Conservation (phyloP, 2,113 vertebrate species). For the Hippopotamus amphibius region DNA sequence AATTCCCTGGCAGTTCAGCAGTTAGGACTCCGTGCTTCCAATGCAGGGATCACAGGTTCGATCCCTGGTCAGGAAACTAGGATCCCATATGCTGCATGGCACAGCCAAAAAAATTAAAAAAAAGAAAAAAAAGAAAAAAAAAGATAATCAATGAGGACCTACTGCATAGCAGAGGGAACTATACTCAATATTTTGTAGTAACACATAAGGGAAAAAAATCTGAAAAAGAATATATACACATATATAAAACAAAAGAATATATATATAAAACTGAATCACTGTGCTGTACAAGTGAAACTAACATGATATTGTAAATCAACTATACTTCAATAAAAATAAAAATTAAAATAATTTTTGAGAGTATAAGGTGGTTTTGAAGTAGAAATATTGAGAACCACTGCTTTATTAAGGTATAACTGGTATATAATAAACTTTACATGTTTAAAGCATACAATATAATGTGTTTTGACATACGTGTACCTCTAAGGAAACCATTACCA, state of each 20-base stretch:
- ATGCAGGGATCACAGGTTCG: not conserved
- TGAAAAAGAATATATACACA: too few species aligned
- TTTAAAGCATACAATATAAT: not conserved
- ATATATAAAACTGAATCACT: not conserved
- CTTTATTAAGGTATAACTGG: not conserved
- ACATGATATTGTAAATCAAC: not conserved
- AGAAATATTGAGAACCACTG: slow-evolving; percentile 15
- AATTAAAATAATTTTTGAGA: not conserved
- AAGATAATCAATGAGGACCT: not conserved
- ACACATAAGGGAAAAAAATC: not conserved
- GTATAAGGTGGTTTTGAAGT: not conserved
- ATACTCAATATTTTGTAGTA: not conserved
- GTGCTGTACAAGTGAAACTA: not conserved
- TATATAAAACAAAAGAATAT: too few species aligned
- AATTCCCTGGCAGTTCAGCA: not conserved
- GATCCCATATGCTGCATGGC: not conserved
- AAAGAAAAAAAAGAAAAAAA: not conserved
- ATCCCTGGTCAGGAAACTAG: not conserved
- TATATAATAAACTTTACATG: not conserved
- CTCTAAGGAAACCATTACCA: not conserved
- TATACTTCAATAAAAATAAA: not conserved
- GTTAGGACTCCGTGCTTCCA: not conserved
- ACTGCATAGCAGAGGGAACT: not conserved
- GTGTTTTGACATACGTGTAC: not conserved
- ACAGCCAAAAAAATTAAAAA: not conserved